Evolutionary conservation across 2,113 vertebrate species (phyloP).

Genomic region (Salminus brasiliensis): DNA sequence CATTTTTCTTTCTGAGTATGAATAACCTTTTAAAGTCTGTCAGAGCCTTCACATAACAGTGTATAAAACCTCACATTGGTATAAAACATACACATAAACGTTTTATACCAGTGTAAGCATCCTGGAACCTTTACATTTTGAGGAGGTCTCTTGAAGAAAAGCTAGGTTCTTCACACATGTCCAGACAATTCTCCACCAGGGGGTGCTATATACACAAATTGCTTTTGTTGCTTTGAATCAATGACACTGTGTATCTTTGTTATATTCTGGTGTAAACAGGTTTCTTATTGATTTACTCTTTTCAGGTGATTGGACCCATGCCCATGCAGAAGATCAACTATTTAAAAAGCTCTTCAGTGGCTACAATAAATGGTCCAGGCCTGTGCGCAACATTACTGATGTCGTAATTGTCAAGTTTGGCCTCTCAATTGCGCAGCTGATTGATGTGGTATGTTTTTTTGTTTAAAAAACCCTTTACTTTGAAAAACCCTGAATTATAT

Average conservation of each 20-base stretch:
- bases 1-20: too few relatives aligned
- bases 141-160: too few relatives aligned
- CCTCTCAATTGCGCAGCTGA: constrained; percentile 88
- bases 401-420: constrained; percentile 90
- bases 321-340: constrained; percentile 80
- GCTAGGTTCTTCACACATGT: too few relatives aligned
- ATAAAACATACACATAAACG: too few relatives aligned
- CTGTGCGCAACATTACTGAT: constrained; percentile 80
- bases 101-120: too few relatives aligned
- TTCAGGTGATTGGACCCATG: constrained; percentile 60
- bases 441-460: constrained; percentile 82
- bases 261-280: background rate
- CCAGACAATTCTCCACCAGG: too few relatives aligned
- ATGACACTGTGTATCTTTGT: background rate
- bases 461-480: background rate
- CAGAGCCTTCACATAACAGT: background rate
- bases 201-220: too few relatives aligned
- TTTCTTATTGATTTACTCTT: background rate
- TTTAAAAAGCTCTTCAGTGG: constrained; percentile 81
- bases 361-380: constrained; percentile 88
- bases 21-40: too few relatives aligned
- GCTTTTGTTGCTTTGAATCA: too few relatives aligned
- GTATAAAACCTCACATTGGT: too few relatives aligned
- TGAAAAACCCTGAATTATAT: background rate
- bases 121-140: too few relatives aligned